Evolutionary conservation across 2,888 invertebrate species (phyloP), one percentile per base, ranked within the genome.

Genomic region (Clunio marinus): DNA sequence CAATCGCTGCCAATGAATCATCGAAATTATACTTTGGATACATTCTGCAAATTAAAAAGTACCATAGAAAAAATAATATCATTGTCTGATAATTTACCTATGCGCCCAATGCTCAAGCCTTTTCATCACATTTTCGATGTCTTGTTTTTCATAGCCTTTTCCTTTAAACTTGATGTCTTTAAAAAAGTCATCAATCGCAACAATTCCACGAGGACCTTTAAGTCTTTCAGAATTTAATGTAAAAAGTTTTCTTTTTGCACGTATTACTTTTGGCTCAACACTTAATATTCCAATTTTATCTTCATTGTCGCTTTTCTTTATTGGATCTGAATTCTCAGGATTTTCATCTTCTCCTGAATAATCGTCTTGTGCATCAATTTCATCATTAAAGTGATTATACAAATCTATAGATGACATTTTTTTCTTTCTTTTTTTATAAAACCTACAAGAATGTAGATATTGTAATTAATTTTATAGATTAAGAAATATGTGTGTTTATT

Each of bases 91-190:
- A 51, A 4, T 22, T 51, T 22, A 79, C 62, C 96, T 83, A 78
- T 96, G 95, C 0, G 89, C 89, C 97, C 97, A 98, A 75, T 96
- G 93, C 74, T 96, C 93, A 68, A 96, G 76, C 69, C 86, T 87
- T 68, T 88, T 87, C 80, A 98, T 82, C 0, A 96, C 81, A 70
- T 85, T 77, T 73, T 90, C 85, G 41, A 98, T 79, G 78, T 97
- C 96, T 63, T 87, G 83, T 72, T 85, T 86, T 78, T 96, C 96
- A 75, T 88, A 24, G 0, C 91, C 91, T 78, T 88, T 89, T 0
- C 85, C 85, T 76, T 85, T 84, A 73, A 90, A 91, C 76, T 89
- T 88, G 13, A 94, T 86, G 73, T 89, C 86, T 74, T 89, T 86
- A 73, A 92, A 95, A 74, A 89, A 83, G 2, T 87, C 84, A 69